Evolutionary conservation across 2,888 invertebrate genomes (phyloP), one percentile per base, ranked within the genome.

Genomic region (Pharmacophagus antenor): DNA sequence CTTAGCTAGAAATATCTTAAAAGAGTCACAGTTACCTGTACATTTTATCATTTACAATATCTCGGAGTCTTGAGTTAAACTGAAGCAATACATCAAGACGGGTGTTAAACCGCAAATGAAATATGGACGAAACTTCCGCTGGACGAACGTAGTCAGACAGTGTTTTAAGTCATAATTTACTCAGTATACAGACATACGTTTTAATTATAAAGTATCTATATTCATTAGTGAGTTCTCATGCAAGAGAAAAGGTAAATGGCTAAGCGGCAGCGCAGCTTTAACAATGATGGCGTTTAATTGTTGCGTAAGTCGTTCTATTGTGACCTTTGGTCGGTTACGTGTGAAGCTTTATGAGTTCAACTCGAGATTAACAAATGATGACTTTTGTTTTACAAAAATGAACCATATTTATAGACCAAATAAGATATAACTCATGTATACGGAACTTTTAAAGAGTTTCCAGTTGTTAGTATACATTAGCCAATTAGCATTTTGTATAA

Each of bases 141-240:
- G 52, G 27, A 25, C 31, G 31, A 41, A 42, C 17, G 25, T 15
- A 12, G 7, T 21, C 17, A 18, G 37, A 37, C 22, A 27, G 20
- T 44, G 42, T 1, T 27, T 20, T 8, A n/a, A 27, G 15, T 55
- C 22, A 37, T 48, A 55, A 21, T 55, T 47, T 55, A 31, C 47
- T 17, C 42, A n/a, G 7, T 6, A n/a, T 42, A 6, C 17, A 42
- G 42, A 42, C 17, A 17, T 42, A 10, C 31, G 10, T 27, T 46
- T 21, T 27, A 54, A 46, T 54, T 54, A 44, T 25, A 44, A 22
- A 41, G 53, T 25, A 49, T 59, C 23, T 42, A 22, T 23, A 46
- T 18, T 41, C 48, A 53, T 58, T 58, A 58, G 51, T 27, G n/a
- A 53, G 48, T 58, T 58, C 58, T 53, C 58, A 58, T 41, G 48